Evolutionary conservation across 2,797 vertebrate species (phyloP).

Genomic region (Cirrhinus mrigala): DNA sequence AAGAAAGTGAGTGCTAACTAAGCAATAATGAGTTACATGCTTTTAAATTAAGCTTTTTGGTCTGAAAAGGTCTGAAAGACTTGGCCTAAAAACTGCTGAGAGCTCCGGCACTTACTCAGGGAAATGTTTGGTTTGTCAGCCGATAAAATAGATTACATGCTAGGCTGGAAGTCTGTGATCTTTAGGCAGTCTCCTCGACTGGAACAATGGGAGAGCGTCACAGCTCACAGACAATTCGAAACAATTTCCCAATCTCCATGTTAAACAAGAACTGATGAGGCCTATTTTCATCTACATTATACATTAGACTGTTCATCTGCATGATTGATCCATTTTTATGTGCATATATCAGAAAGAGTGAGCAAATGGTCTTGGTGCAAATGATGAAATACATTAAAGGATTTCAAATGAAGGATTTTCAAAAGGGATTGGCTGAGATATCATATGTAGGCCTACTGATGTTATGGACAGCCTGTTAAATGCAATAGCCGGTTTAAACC

Average conservation of each 20-base stretch:
- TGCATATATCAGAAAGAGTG: conserved; percentile 24
- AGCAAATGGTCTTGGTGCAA: conserved; percentile 1
- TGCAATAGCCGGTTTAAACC: background rate
- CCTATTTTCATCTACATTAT: conserved; percentile 49
- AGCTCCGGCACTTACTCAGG: conserved; percentile 11
- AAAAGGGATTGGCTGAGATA: background rate
- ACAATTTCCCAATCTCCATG: conserved; percentile 27
- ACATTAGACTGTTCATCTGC: conserved; percentile 41
- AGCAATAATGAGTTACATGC: conserved; percentile 15
- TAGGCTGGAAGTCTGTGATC: conserved; percentile 37
- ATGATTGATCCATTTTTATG: conserved; percentile 48
- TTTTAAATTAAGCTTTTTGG: background rate
- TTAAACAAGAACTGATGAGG: conserved; percentile 36
- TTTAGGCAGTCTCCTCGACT: conserved; percentile 30
- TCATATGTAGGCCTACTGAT: background rate
- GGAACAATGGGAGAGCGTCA: conserved; percentile 45
- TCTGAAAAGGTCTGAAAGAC: conserved; percentile 13
- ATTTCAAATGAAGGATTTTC: conserved; percentile 17
- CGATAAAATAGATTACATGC: conserved; percentile 53
- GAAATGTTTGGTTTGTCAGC: conserved; percentile 31
- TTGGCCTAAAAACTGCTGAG: background rate
- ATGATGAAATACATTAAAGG: conserved; percentile 13
- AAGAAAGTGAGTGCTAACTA: background rate
- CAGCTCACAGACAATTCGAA: conserved; percentile 25
- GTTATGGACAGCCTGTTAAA: background rate